Evolutionary conservation across 2,113 vertebrate species (phyloP).

Genomic region (Rhea americana): DNA sequence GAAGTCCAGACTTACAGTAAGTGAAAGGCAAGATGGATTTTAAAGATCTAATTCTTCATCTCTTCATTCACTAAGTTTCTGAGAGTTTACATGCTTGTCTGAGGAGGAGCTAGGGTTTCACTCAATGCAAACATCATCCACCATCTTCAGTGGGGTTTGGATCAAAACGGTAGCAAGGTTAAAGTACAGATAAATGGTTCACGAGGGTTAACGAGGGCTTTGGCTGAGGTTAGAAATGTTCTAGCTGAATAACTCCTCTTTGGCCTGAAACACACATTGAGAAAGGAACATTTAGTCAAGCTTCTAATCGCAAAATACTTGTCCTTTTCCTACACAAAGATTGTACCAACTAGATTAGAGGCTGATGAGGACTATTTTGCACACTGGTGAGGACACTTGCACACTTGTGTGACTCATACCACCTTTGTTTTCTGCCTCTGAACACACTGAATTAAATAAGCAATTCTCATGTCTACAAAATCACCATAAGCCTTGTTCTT

Average conservation of each 20-base stretch:
- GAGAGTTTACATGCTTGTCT: not conserved
- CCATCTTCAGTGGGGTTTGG: not conserved
- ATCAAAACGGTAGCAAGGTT: not conserved
- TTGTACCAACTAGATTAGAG: not conserved
- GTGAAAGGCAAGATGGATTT: not conserved
- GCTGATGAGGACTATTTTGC: not conserved
- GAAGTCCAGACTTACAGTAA: not conserved
- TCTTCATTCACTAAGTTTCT: not conserved
- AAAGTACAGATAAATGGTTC: not conserved
- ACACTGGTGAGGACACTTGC: not conserved
- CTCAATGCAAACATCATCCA: not conserved
- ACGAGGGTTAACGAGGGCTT: not conserved
- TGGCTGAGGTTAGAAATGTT: not conserved
- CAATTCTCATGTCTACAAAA: not conserved
- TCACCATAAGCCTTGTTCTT: not conserved
- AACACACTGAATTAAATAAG: not conserved
- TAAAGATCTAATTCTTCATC: not conserved
- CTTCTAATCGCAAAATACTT: not conserved
- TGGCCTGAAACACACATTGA: not conserved
- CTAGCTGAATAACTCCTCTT: not conserved
- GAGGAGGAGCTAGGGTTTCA: not conserved
- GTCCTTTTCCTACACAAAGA: not conserved
- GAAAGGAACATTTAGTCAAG: not conserved
- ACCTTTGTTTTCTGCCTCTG: not conserved
- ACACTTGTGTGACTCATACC: accelerated